Base-by-base conservation (phyloP, 2,797 vertebrate genomes). In the Brachyrhaphis roseni region DNA sequence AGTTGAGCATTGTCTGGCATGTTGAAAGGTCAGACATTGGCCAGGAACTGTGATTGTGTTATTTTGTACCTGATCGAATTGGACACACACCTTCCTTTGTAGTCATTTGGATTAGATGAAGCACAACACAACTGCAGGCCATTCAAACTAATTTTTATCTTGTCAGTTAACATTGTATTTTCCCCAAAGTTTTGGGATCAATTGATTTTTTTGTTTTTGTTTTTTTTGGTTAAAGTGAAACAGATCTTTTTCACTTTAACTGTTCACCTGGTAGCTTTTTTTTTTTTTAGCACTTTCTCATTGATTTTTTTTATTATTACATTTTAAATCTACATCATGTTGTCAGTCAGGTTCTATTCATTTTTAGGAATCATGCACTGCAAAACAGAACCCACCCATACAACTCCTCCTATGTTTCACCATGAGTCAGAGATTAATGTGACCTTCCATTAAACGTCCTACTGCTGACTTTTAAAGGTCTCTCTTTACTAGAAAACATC, bases 401-500 rank as follows among this genome's bases (percentile, higher is more conserved):
- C 39, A 26, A 43, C 66, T 13, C 36, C 2, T 39, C 36, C 62
- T 11, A 26, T 68, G 66, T 43, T 68, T 68, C 64, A 68, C 36
- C 18, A 15, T 43, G 66, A 70, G 39, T 43, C 66, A 12, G 41
- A 46, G 12, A 46, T 45, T 71, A 71, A 46, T 5, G 41, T 55
- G 41, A 72, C n/a, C 31, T 70, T 7, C 23, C 20, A 43, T 53
- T 77, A 55, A 64, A 51, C 57, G 62, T 31, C 20, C 31, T 1
- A n/a, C 5, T 8, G 23, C 12, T 36, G 53, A 23, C 39, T 5
- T 57, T 16, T 77, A 74, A 11, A 78, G 31, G 55, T 83, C 49
- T 71, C 15, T 28, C 78, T 81, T 55, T 43, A 34, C 59, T 41
- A 64, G 78, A 75, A 82, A 82, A 81, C 79, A 41, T 75, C 28